Base-by-base conservation (phyloP, 2,113 vertebrate species). In the Ciconia boyciana region DNA sequence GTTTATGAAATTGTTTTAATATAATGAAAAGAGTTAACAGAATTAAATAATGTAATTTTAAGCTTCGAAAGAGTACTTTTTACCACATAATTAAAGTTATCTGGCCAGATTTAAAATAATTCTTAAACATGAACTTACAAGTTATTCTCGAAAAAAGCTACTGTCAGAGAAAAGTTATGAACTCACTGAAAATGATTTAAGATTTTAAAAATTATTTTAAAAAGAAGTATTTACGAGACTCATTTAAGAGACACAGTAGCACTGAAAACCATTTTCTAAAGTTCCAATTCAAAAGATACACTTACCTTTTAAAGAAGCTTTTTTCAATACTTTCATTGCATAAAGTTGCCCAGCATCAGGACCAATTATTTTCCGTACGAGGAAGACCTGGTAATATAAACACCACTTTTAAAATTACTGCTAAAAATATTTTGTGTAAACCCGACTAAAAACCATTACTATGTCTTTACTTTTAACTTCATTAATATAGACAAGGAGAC, bases 261-360 rank as follows among this genome's bases (percentile, higher is more conserved):
- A 76, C 13, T 70, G 36, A 36, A 83, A 26, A 52, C 19, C 9
- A 12, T 7, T 24, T 49, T 62, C 31, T 69, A 4, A 88, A 74
- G 31, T 26, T 36, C 3, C 58, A 68, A 9, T 1, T 69, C 55
- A 55, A 46, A 54, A 83, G 41, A 31, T 9, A 69, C 49, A 61
- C 91, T 0, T 98, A 99, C 99, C 99, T 99, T 99, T 99, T 96
- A 99, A 98, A 95, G 99, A 99, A 95, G 99, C 99, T 97, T 99
- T 99, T 97, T 99, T 99, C 97, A 99, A 97, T 95, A 99, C 99
- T 98, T 99, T 99, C 99, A 99, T 99, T 98, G 99, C 99, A 98
- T 99, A 99, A 95, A 99, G 98, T 96, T 99, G 99, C 60, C 98
- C 99, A 96, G 99, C 98, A 98, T 99, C 99, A 91, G 99, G 99